Evolutionary conservation across 2,797 vertebrate species (phyloP).

Genomic region (Naso thynnoides): DNA sequence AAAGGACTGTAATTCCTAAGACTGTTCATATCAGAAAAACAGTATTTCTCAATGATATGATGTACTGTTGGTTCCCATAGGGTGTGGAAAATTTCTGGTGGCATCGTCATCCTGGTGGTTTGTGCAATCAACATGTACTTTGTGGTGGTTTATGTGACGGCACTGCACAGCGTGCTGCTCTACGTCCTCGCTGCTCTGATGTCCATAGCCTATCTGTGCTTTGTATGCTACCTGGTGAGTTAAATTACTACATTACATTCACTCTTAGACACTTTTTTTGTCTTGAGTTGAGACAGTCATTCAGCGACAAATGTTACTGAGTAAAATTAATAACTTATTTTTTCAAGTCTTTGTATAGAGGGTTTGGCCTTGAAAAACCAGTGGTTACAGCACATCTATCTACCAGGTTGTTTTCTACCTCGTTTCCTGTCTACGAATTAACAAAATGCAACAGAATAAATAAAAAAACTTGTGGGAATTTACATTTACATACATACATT

Average conservation of each 20-base stretch:
- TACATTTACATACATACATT: too few species aligned
- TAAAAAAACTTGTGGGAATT: background rate
- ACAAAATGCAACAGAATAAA: background rate
- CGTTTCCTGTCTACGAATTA: too few species aligned
- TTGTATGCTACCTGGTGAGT: constrained; percentile 94
- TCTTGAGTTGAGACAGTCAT: background rate
- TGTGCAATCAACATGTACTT: constrained; percentile 95
- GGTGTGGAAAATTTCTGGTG: constrained; percentile 89
- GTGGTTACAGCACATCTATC: too few species aligned
- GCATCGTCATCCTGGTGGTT: constrained; percentile 87
- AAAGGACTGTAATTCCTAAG: background rate
- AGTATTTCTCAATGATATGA: constrained; percentile 19
- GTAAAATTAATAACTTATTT: background rate
- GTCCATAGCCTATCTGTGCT: constrained; percentile 89
- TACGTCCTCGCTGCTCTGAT: constrained; percentile 87
- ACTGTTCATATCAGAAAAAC: background rate
- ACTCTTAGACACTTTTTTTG: background rate
- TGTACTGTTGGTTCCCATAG: constrained; percentile 70
- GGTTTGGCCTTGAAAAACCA: background rate
- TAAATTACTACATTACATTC: background rate
- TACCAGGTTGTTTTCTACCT: too few species aligned
- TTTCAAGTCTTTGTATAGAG: background rate
- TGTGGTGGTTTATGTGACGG: constrained; percentile 90
- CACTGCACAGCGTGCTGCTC: constrained; percentile 82
- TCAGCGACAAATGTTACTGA: background rate